Percentiles rank a stretch among this genome's conserved stretches.
phyloP scores from a whole-genome alignment of 2,888 invertebrate species.

The Tetramorium bicarinatum region DNA sequence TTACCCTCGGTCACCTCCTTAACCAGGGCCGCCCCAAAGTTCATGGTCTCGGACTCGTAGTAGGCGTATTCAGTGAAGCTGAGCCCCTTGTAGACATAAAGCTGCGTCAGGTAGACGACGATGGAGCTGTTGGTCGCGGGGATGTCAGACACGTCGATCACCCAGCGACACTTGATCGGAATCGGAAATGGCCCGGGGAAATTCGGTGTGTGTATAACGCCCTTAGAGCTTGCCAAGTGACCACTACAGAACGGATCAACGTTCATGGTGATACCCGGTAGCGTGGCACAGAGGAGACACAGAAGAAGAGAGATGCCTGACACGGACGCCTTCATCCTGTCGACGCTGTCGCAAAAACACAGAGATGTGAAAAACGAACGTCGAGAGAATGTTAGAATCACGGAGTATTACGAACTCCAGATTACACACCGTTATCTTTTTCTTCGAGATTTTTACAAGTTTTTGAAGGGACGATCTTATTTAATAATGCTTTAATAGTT shows the following conservation, averaged over 20 bases:
- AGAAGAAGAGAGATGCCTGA: conserved; percentile 61
- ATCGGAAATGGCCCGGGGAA: conserved; percentile 94
- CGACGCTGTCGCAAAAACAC: not conserved
- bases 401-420: too few relatives aligned
- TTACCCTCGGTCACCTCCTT: conserved; percentile 92
- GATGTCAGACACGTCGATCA: conserved; percentile 92
- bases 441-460: too few relatives aligned
- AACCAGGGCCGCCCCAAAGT: conserved; percentile 90
- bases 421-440: too few relatives aligned
- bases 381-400: not conserved
- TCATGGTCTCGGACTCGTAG: conserved; percentile 90
- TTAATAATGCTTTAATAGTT: too few relatives aligned
- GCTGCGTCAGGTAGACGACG: conserved; percentile 95
- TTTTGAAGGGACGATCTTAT: too few relatives aligned
- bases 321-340: conserved; percentile 60
- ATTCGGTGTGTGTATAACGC: conserved; percentile 93
- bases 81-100: conserved; percentile 93
- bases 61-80: conserved; percentile 93
- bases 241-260: conserved; percentile 89
- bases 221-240: conserved; percentile 89
- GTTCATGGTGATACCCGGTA: conserved; percentile 36
- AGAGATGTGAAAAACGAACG: not conserved
- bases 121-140: conserved; percentile 90
- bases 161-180: conserved; percentile 95
- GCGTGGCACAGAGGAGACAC: conserved; percentile 42